Evolutionary conservation across 1,140 invertebrate species (phyloP), one percentile per base, ranked within the genome.

Genomic region (Akabosia matsudoensis): DNA sequence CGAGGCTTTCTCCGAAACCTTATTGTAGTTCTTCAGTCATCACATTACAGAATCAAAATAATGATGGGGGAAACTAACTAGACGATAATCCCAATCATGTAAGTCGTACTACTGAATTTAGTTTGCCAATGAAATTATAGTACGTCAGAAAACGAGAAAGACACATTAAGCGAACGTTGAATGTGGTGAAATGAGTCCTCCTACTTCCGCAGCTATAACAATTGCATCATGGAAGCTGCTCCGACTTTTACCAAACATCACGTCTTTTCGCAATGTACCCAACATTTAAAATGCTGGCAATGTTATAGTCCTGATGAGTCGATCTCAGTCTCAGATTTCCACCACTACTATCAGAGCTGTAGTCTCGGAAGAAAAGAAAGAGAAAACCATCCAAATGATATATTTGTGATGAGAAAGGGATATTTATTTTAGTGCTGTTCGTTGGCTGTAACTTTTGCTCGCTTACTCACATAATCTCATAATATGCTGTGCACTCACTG

Each of bases 361-460:
- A 56, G 54, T 56, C 14, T 45, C 7, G 37, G 7, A 45, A 45
- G 18, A 45, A 18, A 45, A 45, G 37, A 18, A 45, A 18, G n/a
- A 22, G 7, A 22, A 28, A 67, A 67, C 24, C 30, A 67, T 67
- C 61, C 61, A 67, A 67, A 67, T 67, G 61, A 67, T 67, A 67
- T 67, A 67, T 67, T 67, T 67, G 7, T 67, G 61, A 67, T 67
- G 61, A 22, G 61, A 67, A 67, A 30, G 28, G 61, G 61, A 67
- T 67, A 67, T 67, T 67, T 67, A 31, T 67, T 67, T 67, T 67
- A 67, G 61, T 67, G 61, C 31, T 24, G 4, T 67, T 45, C 7
- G 37, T 45, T 45, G 37, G 37, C 37, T 45, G 37, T 45, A 7
- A 10, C 37, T 45, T 10, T 18, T 45, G 18, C 37, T 45, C 37